Evolutionary conservation across 1,140 invertebrate genomes (phyloP).

Genomic region (Oncopodura yosiiana): DNA sequence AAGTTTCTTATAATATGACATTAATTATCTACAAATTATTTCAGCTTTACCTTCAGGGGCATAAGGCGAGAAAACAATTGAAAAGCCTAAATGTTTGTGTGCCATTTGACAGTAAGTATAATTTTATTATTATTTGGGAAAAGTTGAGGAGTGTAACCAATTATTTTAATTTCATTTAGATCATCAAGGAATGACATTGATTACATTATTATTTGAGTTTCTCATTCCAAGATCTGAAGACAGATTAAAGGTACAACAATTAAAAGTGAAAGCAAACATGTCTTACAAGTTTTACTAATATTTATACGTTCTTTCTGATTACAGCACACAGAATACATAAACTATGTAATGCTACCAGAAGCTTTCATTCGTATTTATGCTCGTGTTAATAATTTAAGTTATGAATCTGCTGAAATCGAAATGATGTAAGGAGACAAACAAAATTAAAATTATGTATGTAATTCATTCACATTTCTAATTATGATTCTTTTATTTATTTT

Average conservation of each 20-base stretch:
- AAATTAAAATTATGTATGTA: conserved; percentile 10
- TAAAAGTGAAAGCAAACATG: not conserved
- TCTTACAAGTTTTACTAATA: not conserved
- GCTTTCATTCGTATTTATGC: conserved; percentile 28
- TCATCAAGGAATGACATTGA: conserved; percentile 9
- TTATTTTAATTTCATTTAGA: too few relatives aligned
- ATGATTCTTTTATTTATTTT: too few relatives aligned
- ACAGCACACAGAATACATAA: conserved; percentile 26
- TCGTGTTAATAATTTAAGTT: conserved; percentile 13
- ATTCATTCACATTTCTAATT: too few relatives aligned
- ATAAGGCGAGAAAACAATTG: not conserved
- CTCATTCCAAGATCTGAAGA: conserved; percentile 10
- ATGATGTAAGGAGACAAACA: conserved; percentile 22
- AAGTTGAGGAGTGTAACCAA: too few relatives aligned
- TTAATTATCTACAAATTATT: not conserved
- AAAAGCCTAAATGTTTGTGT: conserved; percentile 17
- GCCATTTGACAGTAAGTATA: conserved; percentile 12
- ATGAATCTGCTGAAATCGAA: conserved; percentile 21
- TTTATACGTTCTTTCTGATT: not conserved
- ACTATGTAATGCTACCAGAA: conserved; percentile 27
- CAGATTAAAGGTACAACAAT: conserved; percentile 2
- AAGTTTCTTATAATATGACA: too few relatives aligned
- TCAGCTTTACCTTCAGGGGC: conserved; percentile 15
- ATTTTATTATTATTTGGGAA: too few relatives aligned
- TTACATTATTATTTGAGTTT: conserved; percentile 9